Evolutionary conservation across 2,888 invertebrate species (phyloP), one percentile per base, ranked within the genome.

Genomic region (Malacosoma neustria): DNA sequence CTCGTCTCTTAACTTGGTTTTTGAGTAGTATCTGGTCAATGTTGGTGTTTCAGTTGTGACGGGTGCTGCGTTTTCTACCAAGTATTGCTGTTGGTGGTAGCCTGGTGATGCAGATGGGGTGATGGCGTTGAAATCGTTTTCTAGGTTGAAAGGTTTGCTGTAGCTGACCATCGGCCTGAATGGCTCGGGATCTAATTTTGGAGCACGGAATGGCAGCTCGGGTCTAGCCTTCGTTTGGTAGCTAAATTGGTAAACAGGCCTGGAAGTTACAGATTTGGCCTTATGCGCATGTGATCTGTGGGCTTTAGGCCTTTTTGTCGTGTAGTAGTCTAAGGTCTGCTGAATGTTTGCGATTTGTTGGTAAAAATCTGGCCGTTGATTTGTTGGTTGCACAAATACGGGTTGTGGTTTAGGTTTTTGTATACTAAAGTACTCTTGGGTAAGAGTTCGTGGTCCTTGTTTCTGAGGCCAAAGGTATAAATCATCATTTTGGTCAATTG

Each of bases 161-260:
- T 87, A 87, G 50, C 86, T 88, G 11, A 90, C 88, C 89, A 90
- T 89, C 3, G 90, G 90, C 39, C 89, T 80, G 57, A 90, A 90
- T 1, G 90, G 90, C 55, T 89, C 89, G 1, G 88, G 82, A 42
- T 88, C 89, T 45, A 89, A 67, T 45, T 87, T 84, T 0, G 87
- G 87, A 14, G 86, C 87, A 30, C 87, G 65, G 69, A 87, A 86
- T 2, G 76, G 73, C 13, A 74, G 79, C 30, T 87, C 86, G 5
- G 76, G 84, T 45, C 84, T 72, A 13, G 68, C 70, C 6, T 89
- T 86, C 0, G 90, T 87, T 59, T 93, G 90, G 57, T 91, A 93
- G 54, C 90, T 92, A 61, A 90, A 93, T 59, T 93, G 92, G 60
- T 92, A 93, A 2, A 80, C 72, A 0, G 92, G 91, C 57, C 90